Percentiles rank a stretch among this genome's conserved stretches.
phyloP scores from a whole-genome alignment of 1,140 invertebrate species.

The Papilio glaucus region DNA sequence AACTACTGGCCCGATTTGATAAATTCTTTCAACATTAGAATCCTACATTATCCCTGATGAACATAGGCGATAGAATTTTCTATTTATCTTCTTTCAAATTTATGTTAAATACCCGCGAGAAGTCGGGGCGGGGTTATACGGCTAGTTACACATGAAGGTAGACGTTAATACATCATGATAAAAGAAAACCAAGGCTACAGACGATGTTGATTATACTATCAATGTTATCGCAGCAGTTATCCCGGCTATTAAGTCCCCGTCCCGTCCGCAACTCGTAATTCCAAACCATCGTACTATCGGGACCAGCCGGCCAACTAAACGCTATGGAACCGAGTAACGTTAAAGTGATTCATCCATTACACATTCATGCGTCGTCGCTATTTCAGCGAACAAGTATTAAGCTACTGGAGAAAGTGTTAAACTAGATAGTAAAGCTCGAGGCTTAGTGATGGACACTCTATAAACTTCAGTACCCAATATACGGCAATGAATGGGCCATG shows the following conservation, averaged over 20 bases:
- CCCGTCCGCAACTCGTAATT: conserved; percentile 85
- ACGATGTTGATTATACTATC: conserved; percentile 91
- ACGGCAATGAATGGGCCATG: too few relatives aligned
- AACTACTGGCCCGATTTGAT: too few relatives aligned
- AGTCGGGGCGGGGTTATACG: too few relatives aligned
- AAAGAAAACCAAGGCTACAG: conserved; percentile 89
- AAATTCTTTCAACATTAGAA: too few relatives aligned
- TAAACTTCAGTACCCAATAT: too few relatives aligned
- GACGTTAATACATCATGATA: not conserved
- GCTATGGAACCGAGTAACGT: conserved; percentile 42
- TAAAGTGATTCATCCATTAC: conserved; percentile 18
- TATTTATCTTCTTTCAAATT: too few relatives aligned
- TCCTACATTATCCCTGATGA: too few relatives aligned
- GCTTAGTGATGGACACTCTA: too few relatives aligned
- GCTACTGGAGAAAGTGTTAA: not conserved
- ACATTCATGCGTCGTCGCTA: conserved; percentile 2
- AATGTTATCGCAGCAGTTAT: conserved; percentile 92
- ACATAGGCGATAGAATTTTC: too few relatives aligned
- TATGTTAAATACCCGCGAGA: too few relatives aligned
- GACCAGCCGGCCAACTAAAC: conserved; percentile 55
- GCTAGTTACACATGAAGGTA: too few relatives aligned
- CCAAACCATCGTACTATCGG: conserved; percentile 75
- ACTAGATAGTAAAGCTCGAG: not conserved
- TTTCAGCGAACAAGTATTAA: not conserved
- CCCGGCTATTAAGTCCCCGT: conserved; percentile 91